phyloP scores from a whole-genome alignment of 1,140 invertebrate species.

The Pseudomyrmex cubaensis region DNA sequence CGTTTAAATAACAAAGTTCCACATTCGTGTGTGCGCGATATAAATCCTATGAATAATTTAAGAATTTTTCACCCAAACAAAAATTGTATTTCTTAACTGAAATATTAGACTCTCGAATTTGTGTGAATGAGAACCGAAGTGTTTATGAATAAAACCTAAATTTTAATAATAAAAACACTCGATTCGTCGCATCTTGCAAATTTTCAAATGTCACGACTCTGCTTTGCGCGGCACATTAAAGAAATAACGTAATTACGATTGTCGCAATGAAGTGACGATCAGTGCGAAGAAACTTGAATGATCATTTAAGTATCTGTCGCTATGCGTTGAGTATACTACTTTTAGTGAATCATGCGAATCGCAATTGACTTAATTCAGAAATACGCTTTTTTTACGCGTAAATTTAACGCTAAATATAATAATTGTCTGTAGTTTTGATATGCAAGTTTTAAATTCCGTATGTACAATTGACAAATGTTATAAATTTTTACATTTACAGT shows the following conservation, averaged over 20 bases:
- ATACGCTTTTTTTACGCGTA: background rate
- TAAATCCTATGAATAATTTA: background rate
- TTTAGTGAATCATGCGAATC: slow-evolving; percentile 10
- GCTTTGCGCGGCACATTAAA: background rate
- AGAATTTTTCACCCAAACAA: background rate
- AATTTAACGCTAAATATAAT: slow-evolving; percentile 26
- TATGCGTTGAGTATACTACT: background rate
- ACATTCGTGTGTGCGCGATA: no score
- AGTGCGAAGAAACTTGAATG: slow-evolving; percentile 26
- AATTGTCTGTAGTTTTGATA: background rate
- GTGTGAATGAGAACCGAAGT: background rate
- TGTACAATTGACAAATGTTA: background rate
- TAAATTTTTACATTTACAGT: slow-evolving; percentile 3
- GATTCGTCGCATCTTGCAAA: background rate
- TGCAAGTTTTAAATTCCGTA: slow-evolving; percentile 17
- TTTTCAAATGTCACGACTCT: background rate
- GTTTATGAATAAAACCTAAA: background rate
- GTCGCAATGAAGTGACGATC: slow-evolving; percentile 17
- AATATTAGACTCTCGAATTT: background rate
- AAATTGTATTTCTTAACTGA: background rate
- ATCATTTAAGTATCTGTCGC: slow-evolving; percentile 17
- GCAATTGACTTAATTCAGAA: slow-evolving; percentile 19
- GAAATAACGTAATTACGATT: background rate
- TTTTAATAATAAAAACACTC: background rate
- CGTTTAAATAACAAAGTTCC: slow-evolving; percentile 28